phyloP scores from a whole-genome alignment of 2,113 vertebrate species.

The Sebastes schlegelii region DNA sequence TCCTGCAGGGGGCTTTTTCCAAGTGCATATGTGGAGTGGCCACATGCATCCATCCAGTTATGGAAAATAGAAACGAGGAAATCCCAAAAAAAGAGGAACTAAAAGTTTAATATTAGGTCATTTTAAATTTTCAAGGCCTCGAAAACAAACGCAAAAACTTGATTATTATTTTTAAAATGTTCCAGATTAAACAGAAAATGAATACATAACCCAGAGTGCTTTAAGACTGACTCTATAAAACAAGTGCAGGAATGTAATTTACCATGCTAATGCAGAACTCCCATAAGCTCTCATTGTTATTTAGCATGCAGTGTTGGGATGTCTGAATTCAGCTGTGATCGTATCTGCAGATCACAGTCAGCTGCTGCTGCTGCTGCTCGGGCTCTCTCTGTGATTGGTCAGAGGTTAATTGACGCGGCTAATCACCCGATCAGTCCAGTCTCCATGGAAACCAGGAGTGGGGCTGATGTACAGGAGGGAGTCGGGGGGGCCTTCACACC shows the following conservation, averaged over 20 bases:
- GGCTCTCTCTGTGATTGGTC: slow-evolving; percentile 54
- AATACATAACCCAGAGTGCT: not conserved
- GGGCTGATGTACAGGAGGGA: slow-evolving; percentile 44
- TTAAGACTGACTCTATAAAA: not conserved
- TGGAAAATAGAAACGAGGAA: not conserved
- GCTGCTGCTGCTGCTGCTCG: slow-evolving; percentile 36
- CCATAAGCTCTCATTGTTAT: not conserved
- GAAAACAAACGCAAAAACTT: not conserved
- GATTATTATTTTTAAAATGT: not conserved
- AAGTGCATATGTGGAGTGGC: not conserved
- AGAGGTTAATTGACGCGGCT: slow-evolving; percentile 71
- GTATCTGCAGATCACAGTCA: slow-evolving; percentile 38
- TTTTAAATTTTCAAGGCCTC: not conserved
- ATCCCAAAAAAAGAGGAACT: not conserved
- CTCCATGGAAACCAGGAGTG: slow-evolving; percentile 70
- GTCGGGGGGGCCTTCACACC: slow-evolving; percentile 20
- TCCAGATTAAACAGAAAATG: not conserved
- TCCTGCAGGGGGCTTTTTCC: not conserved
- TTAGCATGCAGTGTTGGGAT: not conserved
- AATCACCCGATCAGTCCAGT: slow-evolving; percentile 67
- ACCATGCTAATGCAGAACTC: slow-evolving; percentile 2
- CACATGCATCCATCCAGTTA: not conserved
- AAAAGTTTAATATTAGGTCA: not conserved
- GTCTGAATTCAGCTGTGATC: slow-evolving; percentile 20
- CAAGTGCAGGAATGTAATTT: slow-evolving; percentile 15